Evolutionary conservation across 2,797 vertebrate species (phyloP), one percentile per base, ranked within the genome.

Genomic region (Malacoctenus gilli): DNA sequence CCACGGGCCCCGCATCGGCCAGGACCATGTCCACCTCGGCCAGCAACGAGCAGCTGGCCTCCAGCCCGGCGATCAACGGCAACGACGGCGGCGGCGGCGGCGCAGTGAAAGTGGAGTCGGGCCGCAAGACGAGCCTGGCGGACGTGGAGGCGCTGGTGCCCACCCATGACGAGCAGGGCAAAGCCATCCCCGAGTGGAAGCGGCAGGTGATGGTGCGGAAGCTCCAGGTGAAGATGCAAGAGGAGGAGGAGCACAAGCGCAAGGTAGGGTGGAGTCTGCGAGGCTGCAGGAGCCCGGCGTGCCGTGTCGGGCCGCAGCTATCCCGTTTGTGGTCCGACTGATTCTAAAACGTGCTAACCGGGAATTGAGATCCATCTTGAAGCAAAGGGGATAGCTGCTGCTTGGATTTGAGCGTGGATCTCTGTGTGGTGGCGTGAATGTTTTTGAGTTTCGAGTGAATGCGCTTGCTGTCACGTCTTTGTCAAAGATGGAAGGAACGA

Each of bases 141-240:
- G 96, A 98, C 3, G 89, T 89, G 10, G 97, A 99, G 80, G 77
- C 85, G 0, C 86, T 99, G 34, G 91, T 99, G 51, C 97, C 97
- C 59, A 96, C 93, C 5, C 92, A 92, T 0, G 95, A 97, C 0
- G 95, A 97, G 84, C 95, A 96, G 85, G 95, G 95, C 15, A 90
- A 93, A 67, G 85, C 94, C 22, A 95, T 97, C 68, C 95, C 95
- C 0, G 95, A 97, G 70, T 97, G 95, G 95, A 97, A 96, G 84
- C 90, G 95, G 32, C 95, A 97, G 83, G 95, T 97, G 87, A 97
- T 97, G 95, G 93, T 95, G 56, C 92, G 95, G 3, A 99, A 99
- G 84, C 90, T 99, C 59, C 96, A 97, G 80, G 89, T 91, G 72
- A 97, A 96, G 86, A 95, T 98, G 85, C 96, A 98, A 70, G 96